Evolutionary conservation across 2,888 invertebrate species (phyloP).

Genomic region (Lasioglossum marginatum): DNA sequence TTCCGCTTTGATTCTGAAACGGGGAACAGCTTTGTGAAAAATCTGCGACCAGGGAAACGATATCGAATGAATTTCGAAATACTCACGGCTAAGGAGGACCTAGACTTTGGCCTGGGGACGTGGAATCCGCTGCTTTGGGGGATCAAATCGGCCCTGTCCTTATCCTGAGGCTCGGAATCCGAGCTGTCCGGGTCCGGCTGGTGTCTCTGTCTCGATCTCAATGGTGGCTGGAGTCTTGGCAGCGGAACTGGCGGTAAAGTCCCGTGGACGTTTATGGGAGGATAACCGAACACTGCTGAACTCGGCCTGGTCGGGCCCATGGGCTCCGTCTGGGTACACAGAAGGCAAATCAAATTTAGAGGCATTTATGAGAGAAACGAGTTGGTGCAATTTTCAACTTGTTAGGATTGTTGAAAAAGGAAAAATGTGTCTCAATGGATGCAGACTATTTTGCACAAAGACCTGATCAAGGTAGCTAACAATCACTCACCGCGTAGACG

Average conservation of each 20-base stretch:
- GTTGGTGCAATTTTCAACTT: background rate
- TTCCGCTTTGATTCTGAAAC: constrained; percentile 94
- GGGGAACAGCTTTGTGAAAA: background rate
- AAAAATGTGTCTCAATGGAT: background rate
- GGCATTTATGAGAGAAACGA: background rate
- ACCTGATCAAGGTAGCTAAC: too few species aligned
- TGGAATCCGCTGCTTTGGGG: constrained; percentile 88
- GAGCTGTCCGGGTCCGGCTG: constrained; percentile 82
- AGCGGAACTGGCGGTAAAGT: constrained; percentile 90
- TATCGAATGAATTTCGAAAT: background rate
- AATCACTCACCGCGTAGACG: constrained; percentile 90
- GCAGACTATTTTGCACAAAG: too few species aligned
- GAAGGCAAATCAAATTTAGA: background rate
- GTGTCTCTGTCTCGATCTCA: constrained; percentile 77
- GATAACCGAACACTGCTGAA: constrained; percentile 94
- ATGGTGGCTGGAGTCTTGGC: constrained; percentile 86
- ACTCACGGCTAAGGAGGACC: constrained; percentile 89
- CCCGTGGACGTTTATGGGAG: constrained; percentile 86
- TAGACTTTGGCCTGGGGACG: constrained; percentile 93
- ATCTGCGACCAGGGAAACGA: background rate
- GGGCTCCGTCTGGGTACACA: constrained; percentile 88
- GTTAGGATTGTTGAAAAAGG: background rate
- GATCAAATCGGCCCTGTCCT: constrained; percentile 92
- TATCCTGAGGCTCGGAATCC: constrained; percentile 85
- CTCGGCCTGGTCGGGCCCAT: constrained; percentile 91